Conservation (phyloP, 2,113 vertebrate genomes). For the Brevimyrus niger region DNA sequence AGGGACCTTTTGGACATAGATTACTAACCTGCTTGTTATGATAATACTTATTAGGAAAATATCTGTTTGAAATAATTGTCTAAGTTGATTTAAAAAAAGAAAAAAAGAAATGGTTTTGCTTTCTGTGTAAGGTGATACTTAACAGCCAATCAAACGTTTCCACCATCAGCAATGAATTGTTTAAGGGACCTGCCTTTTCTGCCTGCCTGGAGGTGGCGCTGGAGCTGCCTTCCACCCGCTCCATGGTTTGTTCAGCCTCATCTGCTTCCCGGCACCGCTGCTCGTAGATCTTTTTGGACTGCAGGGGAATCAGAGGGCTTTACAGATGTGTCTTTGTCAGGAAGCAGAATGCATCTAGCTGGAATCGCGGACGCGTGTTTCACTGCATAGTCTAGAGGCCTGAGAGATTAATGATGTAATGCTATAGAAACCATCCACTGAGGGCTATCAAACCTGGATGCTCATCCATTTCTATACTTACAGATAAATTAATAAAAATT, state of each 20-base stretch:
- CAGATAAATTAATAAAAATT: not conserved
- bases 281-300: slow-evolving; percentile 83
- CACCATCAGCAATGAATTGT: not conserved
- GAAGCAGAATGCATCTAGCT: not conserved
- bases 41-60: not conserved
- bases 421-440: not conserved
- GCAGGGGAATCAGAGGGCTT: not conserved
- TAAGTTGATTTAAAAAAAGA: no score
- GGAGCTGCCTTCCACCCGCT: slow-evolving; percentile 53
- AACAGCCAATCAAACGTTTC: not conserved
- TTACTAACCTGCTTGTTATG: not conserved
- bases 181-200: slow-evolving; percentile 70
- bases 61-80: not conserved
- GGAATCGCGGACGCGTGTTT: not conserved
- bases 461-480: not conserved
- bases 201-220: slow-evolving; percentile 72
- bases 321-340: not conserved
- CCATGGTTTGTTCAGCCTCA: slow-evolving; percentile 69
- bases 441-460: not conserved
- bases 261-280: slow-evolving; percentile 84
- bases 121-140: not conserved
- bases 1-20: not conserved
- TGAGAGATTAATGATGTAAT: not conserved
- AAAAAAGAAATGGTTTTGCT: not conserved
- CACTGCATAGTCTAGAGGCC: not conserved